Evolutionary conservation across 2,888 invertebrate genomes (phyloP).

Genomic region (Nomada ferruginata): DNA sequence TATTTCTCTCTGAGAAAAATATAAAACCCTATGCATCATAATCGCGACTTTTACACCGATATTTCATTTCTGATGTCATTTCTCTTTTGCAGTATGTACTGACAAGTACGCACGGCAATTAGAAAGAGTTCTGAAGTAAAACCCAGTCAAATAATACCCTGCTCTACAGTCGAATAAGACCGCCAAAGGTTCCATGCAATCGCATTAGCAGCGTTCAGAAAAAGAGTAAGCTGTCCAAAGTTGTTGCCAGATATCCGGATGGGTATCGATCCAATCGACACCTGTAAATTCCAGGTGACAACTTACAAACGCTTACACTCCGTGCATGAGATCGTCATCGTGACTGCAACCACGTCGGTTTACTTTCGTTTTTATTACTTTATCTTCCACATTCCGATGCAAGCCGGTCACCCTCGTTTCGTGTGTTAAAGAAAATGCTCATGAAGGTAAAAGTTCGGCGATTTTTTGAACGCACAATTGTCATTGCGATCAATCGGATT

Average conservation of each 20-base stretch:
- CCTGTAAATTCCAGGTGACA: conserved; percentile 48
- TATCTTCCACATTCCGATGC: conserved; percentile 11
- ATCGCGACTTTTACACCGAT: too few relatives aligned
- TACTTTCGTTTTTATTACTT: conserved; percentile 40
- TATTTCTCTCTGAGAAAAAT: not conserved
- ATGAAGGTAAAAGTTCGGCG: conserved; percentile 10
- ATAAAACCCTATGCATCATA: too few relatives aligned
- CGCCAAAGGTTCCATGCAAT: conserved; percentile 8
- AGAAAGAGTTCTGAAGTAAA: too few relatives aligned
- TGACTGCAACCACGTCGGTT: not conserved
- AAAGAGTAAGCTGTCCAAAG: conserved; percentile 19
- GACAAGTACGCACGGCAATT: too few relatives aligned
- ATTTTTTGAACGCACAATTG: conserved; percentile 13
- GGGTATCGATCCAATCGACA: conserved; percentile 40
- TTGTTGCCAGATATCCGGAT: not conserved
- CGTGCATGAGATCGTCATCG: conserved; percentile 6
- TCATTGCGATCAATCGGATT: conserved; percentile 24
- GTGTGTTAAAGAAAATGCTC: conserved; percentile 1
- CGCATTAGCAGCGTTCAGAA: conserved; percentile 24
- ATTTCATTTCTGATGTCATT: too few relatives aligned
- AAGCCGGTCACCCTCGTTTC: not conserved
- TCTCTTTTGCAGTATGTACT: too few relatives aligned
- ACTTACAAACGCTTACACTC: conserved; percentile 44
- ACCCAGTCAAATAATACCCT: too few relatives aligned
- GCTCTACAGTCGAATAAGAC: conserved; percentile 1